Evolutionary conservation across 1,140 invertebrate species (phyloP).

Genomic region (Tetraneura akinire): DNA sequence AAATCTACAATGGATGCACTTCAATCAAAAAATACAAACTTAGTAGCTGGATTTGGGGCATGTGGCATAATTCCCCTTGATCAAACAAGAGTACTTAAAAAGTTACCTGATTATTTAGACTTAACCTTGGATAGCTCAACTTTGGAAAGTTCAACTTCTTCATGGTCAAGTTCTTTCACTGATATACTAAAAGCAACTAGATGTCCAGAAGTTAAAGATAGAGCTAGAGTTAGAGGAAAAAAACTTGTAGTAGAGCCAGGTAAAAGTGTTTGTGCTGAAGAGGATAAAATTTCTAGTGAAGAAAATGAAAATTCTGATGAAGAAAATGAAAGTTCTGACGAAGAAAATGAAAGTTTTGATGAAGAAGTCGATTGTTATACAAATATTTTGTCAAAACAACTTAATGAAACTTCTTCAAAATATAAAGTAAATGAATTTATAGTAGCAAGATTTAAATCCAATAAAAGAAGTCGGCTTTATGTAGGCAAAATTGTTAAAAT

Average conservation of each 20-base stretch:
- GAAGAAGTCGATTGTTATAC: too few relatives aligned
- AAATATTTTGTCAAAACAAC: too few relatives aligned
- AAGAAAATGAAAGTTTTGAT: not conserved
- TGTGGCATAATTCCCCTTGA: not conserved
- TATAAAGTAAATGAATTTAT: not conserved
- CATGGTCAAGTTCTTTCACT: not conserved
- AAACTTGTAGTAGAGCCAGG: conserved; percentile 40
- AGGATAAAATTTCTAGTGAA: not conserved
- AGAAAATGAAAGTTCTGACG: not conserved
- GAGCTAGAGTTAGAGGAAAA: not conserved
- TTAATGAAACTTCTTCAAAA: not conserved
- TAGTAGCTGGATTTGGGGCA: not conserved
- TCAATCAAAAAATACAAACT: not conserved
- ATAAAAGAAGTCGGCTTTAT: not conserved
- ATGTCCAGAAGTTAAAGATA: not conserved
- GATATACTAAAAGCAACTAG: not conserved
- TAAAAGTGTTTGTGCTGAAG: conserved; percentile 37
- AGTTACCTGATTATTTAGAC: not conserved
- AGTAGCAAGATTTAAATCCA: not conserved
- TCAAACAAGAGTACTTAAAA: conserved; percentile 22
- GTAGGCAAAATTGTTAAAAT: not conserved
- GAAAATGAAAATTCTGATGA: not conserved
- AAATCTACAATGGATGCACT: not conserved
- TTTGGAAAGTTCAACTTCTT: conserved; percentile 18
- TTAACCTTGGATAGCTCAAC: too few relatives aligned